phyloP scores from a whole-genome alignment of 2,797 vertebrate genomes.

The Alosa sapidissima region DNA sequence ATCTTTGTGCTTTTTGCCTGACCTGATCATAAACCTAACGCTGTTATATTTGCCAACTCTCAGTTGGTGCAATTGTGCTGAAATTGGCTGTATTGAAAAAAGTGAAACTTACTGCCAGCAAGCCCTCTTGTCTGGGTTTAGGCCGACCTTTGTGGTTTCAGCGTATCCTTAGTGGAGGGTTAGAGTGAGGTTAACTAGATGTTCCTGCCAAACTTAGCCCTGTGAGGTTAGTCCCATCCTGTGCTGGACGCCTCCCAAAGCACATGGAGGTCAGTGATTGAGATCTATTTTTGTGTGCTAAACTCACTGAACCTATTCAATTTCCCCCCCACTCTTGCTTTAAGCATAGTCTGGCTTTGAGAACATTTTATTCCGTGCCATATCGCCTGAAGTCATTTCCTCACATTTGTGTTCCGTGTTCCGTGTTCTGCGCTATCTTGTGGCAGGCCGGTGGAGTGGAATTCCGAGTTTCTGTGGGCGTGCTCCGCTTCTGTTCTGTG shows the following conservation, averaged over 20 bases:
- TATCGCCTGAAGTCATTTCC: constrained; percentile 6
- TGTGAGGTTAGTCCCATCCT: constrained; percentile 10
- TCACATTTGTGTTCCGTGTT: constrained; percentile 9
- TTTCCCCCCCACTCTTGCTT: not conserved
- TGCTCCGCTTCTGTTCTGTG: not conserved
- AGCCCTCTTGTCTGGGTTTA: not conserved
- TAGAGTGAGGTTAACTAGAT: constrained; percentile 5
- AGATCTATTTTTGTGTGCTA: constrained; percentile 16
- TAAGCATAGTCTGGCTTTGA: not conserved
- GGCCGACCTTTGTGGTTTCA: not conserved
- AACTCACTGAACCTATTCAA: constrained; percentile 4
- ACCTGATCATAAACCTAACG: not conserved
- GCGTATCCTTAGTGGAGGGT: not conserved
- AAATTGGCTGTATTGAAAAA: not conserved
- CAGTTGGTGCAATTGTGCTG: not conserved
- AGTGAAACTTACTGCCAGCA: not conserved
- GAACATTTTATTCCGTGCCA: not conserved
- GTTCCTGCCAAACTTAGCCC: constrained; percentile 6
- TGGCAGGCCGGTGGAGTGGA: not conserved
- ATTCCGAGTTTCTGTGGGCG: constrained; percentile 5
- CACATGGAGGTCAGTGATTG: constrained; percentile 8
- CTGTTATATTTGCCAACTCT: not conserved
- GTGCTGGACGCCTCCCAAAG: not conserved
- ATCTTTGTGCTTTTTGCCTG: not conserved
- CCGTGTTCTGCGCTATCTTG: constrained; percentile 7